These are phyloP conservation scores for Eulemur rubriventer DNA, from an alignment of 2,797 vertebrate genomes.

Conservation along the genomic window DNA sequence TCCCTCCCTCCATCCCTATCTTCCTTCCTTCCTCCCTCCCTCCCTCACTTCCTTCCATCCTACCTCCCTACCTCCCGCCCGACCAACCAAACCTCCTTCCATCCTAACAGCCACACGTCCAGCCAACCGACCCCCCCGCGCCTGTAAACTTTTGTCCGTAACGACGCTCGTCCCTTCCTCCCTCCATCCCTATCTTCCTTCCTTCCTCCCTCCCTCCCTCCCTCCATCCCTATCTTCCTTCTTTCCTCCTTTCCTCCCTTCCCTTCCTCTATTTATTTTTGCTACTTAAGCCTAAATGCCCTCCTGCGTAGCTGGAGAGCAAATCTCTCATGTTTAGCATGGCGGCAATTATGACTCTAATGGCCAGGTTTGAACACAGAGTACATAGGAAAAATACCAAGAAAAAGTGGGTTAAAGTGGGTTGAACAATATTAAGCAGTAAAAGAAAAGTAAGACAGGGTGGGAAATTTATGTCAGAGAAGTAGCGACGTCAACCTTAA, in stretches of 20 bases:
- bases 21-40: too few species aligned
- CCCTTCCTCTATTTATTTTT: background rate
- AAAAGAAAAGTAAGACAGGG: background rate
- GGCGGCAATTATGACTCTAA: background rate
- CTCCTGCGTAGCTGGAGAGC: background rate
- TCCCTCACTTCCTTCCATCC: too few species aligned
- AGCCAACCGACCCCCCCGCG: too few species aligned
- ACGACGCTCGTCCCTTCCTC: too few species aligned
- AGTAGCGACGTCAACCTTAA: background rate
- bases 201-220: accelerated
- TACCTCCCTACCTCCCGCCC: too few species aligned
- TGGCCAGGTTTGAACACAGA: background rate
- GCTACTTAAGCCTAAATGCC: background rate
- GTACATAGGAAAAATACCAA: background rate
- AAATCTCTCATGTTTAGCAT: background rate
- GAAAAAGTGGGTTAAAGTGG: background rate
- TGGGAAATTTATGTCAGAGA: background rate
- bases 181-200: too few species aligned
- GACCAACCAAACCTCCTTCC: too few species aligned
- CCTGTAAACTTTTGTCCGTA: too few species aligned
- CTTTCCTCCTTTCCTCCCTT: too few species aligned
- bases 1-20: accelerated
- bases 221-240: too few species aligned
- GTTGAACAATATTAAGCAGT: background rate
- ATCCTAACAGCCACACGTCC: too few species aligned